Percentiles rank a stretch among this genome's conserved stretches.
Conservation (phyloP, 2,797 vertebrate genomes). For the Centroberyx gerrardi region DNA sequence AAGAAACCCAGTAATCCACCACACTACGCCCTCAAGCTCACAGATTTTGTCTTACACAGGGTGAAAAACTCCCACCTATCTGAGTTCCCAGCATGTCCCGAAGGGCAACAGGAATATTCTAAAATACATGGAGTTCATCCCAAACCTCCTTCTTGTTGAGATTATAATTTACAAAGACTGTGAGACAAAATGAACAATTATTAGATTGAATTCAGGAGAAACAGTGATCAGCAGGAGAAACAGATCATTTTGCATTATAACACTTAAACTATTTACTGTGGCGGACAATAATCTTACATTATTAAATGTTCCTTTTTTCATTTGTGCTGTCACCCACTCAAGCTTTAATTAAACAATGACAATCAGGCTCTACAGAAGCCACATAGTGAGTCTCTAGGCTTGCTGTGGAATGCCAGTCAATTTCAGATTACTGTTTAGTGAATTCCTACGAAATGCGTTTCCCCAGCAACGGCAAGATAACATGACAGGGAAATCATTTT, state of each 20-base stretch:
- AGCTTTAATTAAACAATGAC: constrained; percentile 55
- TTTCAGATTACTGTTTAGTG: constrained; percentile 64
- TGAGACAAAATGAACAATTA: constrained; percentile 10
- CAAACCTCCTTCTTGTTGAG: constrained; percentile 1
- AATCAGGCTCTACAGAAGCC: constrained; percentile 37
- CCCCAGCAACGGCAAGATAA: constrained; percentile 70
- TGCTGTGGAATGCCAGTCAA: constrained; percentile 61
- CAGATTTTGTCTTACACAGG: background rate
- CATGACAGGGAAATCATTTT: constrained; percentile 69
- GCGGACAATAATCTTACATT: constrained; percentile 12
- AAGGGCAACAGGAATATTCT: background rate
- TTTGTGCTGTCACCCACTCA: constrained; percentile 36
- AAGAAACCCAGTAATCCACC: constrained; percentile 14
- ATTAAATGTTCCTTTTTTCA: constrained; percentile 12
- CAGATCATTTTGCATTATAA: constrained; percentile 1
- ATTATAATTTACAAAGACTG: constrained; percentile 4
- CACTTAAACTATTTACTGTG: constrained; percentile 14
- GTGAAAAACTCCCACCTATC: constrained; percentile 9
- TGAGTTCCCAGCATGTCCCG: background rate
- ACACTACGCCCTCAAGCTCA: background rate
- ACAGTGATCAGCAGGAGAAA: background rate
- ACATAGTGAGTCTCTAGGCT: constrained; percentile 27
- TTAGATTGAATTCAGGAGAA: background rate
- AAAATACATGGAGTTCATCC: constrained; percentile 2
- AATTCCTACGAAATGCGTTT: constrained; percentile 63